A percentile compares a stretch with the other conserved stretches of the same genome.
Evolutionary conservation across 1,140 invertebrate genomes (phyloP).

Genomic region (Argopecten irradians): DNA sequence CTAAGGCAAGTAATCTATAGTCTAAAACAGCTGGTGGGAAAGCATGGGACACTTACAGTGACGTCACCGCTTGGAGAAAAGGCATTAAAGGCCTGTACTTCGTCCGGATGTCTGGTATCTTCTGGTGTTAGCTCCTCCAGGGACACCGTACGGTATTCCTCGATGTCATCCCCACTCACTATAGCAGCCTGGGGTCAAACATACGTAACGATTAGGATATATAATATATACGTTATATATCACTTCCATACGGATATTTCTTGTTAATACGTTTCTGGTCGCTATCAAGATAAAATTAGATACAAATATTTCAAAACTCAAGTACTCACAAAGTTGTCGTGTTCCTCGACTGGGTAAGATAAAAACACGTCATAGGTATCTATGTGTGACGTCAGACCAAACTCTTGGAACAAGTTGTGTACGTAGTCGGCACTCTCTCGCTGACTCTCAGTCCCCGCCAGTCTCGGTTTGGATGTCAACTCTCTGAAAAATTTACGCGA

Average conservation of each 20-base stretch:
- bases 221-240: too few species aligned
- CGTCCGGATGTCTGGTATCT: slow-evolving; percentile 11
- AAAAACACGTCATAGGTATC: slow-evolving; percentile 49
- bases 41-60: slow-evolving; percentile 29
- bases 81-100: slow-evolving; percentile 50
- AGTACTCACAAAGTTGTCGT: slow-evolving; percentile 41
- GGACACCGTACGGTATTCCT: not conserved
- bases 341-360: slow-evolving; percentile 45
- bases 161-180: not conserved
- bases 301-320: not conserved
- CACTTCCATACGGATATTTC: too few species aligned
- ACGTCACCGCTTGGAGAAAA: slow-evolving; percentile 54
- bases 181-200: not conserved
- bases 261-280: too few species aligned
- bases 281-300: too few species aligned
- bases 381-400: slow-evolving; percentile 41
- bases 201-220: too few species aligned
- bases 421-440: slow-evolving; percentile 28
- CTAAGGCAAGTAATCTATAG: too few species aligned
- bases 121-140: not conserved
- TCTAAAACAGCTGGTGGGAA: not conserved
- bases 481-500: too few species aligned
- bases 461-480: slow-evolving; percentile 47
- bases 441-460: slow-evolving; percentile 37
- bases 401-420: slow-evolving; percentile 15